phyloP scores from a whole-genome alignment of 1,140 invertebrate species.

The Pectinophora gossypiella region DNA sequence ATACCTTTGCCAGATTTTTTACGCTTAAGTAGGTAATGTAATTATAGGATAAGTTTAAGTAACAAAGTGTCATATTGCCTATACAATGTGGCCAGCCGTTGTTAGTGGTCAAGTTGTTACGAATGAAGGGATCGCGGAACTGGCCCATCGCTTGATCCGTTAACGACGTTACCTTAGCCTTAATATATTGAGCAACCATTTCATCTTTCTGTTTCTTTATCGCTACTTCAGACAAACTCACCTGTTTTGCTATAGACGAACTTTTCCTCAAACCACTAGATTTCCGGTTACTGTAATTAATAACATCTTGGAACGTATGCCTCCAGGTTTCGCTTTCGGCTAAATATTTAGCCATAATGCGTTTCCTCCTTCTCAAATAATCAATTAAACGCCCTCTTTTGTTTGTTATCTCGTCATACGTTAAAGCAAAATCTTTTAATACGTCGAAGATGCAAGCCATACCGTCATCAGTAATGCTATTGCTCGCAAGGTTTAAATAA shows the following conservation, averaged over 20 bases:
- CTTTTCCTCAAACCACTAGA: no score
- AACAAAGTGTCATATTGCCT: slow-evolving; percentile 34
- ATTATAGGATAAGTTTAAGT: slow-evolving; percentile 46
- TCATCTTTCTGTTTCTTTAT: no score
- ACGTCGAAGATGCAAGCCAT: slow-evolving; percentile 25
- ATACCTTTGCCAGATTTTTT: slow-evolving; percentile 22
- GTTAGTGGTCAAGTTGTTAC: slow-evolving; percentile 9
- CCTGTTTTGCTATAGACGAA: no score
- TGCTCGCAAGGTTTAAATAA: slow-evolving; percentile 50
- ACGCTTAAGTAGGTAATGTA: slow-evolving; percentile 29
- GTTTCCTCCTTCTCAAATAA: slow-evolving; percentile 26
- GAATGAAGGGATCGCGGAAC: slow-evolving; percentile 28
- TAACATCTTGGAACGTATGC: no score
- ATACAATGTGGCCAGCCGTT: slow-evolving; percentile 21
- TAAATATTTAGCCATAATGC: background rate
- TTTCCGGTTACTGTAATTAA: no score
- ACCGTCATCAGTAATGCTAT: slow-evolving; percentile 39
- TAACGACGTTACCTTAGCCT: slow-evolving; percentile 2
- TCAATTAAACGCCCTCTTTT: slow-evolving; percentile 20
- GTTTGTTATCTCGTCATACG: slow-evolving; percentile 24
- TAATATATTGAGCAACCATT: no score
- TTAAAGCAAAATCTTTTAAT: slow-evolving; percentile 43
- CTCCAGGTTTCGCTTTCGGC: no score
- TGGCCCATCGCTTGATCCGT: slow-evolving; percentile 26
- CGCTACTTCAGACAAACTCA: no score